Base-by-base conservation (phyloP, 2,113 vertebrate genomes). In the Emydura subglobosa region DNA sequence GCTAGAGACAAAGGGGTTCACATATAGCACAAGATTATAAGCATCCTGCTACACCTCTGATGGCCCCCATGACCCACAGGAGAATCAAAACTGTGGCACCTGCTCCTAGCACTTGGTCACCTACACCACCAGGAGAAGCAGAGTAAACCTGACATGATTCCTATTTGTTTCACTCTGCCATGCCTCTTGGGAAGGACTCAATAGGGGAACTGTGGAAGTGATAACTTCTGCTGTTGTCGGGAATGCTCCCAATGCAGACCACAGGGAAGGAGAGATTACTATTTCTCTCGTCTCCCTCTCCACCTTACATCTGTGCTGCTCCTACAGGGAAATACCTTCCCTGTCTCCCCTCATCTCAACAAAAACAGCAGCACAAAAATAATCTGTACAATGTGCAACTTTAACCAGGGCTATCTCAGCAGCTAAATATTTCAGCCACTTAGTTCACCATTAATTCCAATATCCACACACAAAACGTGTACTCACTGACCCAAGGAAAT, bases 131-230 rank as follows among this genome's bases (percentile, higher is more conserved):
- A 83, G 61, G 78, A 87, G 54, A 0, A 82, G 29, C 57, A 79
- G 0, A 51, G 24, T 57, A 19, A 85, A 80, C 79, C n/a, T 39
- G 68, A 74, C 39, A 42, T 72, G 34, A 74, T 42, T 39, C n/a
- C 17, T 24, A 12, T 25, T 47, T 5, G 16, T 49, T 81, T 51
- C 81, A 91, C 12, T 79, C 27, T 12, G 25, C 25, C 5, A 2
- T 24, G 83, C 22, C 44, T 78, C 0, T 0, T 0, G 4, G 10
- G 72, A 90, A 12, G 4, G 1, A 0, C 4, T 74, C 53, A 22
- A n/a, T 31, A 42, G 79, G 88, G 50, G 22, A 80, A 81, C 68
- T 25, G 61, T 8, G 34, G 7, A 79, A 34, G 5, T 0, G 1
- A n/a, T 59, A 84, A 82, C 10, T 29, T 7, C n/a, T 55, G 17